These are phyloP conservation scores for Daphoenositta chrysoptera DNA, from an alignment of 2,113 vertebrate species.

Conservation along the genomic window DNA sequence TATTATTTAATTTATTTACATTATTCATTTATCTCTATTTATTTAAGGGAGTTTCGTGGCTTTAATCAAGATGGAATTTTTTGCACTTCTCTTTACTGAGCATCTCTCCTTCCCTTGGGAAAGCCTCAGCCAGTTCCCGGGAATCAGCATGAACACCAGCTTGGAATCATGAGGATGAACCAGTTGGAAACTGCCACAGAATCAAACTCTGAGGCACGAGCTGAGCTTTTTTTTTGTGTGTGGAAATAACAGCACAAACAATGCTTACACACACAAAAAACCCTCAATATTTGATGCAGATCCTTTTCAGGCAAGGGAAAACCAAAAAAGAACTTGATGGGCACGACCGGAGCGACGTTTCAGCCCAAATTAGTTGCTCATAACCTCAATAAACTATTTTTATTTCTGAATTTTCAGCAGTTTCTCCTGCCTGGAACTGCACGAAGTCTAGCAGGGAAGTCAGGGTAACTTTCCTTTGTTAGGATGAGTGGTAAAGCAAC, in stretches of 20 bases:
- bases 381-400: slow-evolving; percentile 8
- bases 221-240: neutral
- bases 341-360: neutral
- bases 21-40: neutral
- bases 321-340: neutral
- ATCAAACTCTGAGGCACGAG: neutral
- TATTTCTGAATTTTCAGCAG: neutral
- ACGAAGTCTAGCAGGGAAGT: neutral
- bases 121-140: neutral
- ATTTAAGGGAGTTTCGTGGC: rapidly evolving
- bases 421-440: neutral
- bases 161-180: neutral
- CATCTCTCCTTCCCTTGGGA: neutral
- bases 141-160: rapidly evolving
- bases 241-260: neutral
- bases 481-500: rapidly evolving
- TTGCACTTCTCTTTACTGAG: rapidly evolving
- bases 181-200: neutral
- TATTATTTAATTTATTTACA: neutral
- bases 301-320: neutral
- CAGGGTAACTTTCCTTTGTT: neutral
- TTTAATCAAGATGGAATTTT: neutral
- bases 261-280: neutral
- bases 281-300: neutral
- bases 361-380: neutral